Evolutionary conservation across 2,113 vertebrate genomes (phyloP).

Genomic region (Cynoglossus semilaevis): DNA sequence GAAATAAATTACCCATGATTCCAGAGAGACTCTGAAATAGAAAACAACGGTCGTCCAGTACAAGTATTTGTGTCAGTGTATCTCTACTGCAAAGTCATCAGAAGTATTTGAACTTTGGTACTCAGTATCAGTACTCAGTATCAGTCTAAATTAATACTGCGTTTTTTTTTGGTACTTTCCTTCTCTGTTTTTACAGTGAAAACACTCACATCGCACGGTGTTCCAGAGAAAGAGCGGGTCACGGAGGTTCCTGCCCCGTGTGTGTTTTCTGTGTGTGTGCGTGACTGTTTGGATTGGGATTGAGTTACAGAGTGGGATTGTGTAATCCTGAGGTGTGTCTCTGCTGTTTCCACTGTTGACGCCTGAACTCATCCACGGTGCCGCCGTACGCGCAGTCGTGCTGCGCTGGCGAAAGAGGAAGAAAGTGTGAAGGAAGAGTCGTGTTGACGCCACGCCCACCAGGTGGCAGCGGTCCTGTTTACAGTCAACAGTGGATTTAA

Average conservation of each 20-base stretch:
- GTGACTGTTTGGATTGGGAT: conserved; percentile 63
- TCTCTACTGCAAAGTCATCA: too few species aligned
- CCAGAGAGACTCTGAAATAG: too few species aligned
- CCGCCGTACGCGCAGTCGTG: neutral
- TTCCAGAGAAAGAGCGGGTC: conserved; percentile 41
- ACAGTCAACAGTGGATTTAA: conserved; percentile 34
- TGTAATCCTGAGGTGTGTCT: conserved; percentile 70
- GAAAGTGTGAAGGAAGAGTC: neutral
- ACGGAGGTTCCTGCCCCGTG: conserved; percentile 31
- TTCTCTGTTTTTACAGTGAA: neutral
- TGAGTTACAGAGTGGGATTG: conserved; percentile 64
- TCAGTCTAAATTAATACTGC: conserved; percentile 22
- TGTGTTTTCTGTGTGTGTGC: conserved; percentile 30
- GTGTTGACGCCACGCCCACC: conserved; percentile 22
- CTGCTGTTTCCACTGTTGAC: conserved; percentile 51
- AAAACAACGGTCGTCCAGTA: too few species aligned
- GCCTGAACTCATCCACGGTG: conserved; percentile 14
- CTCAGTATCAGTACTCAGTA: too few species aligned
- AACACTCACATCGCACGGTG: too few species aligned
- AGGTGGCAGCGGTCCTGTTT: conserved; percentile 8
- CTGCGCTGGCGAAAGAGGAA: neutral
- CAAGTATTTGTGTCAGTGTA: too few species aligned
- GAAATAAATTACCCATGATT: too few species aligned
- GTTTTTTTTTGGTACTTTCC: conserved; percentile 35
- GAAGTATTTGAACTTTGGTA: too few species aligned